These are phyloP conservation scores for Cerastis leucographa DNA, from an alignment of 2,888 invertebrate genomes.

Conservation along the genomic window DNA sequence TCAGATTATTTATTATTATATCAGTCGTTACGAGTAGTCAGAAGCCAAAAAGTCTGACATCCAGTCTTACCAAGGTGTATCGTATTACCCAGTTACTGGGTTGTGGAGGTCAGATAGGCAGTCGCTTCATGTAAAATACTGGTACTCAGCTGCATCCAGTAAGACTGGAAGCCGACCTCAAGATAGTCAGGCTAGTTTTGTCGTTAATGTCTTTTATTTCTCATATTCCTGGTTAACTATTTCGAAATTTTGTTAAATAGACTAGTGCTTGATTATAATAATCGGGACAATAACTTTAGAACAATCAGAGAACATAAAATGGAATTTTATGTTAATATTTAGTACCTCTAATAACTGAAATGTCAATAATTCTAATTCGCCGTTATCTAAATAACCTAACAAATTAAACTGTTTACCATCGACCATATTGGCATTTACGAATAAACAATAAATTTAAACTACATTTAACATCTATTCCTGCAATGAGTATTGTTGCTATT, in stretches of 20 bases:
- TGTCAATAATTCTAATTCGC: constrained; percentile 25
- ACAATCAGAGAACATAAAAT: constrained; percentile 31
- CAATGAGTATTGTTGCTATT: constrained; percentile 66
- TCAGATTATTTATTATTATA: too few relatives aligned
- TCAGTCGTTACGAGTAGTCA: too few relatives aligned
- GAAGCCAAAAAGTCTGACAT: too few relatives aligned
- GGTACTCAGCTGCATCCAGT: too few relatives aligned
- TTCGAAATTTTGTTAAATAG: not conserved
- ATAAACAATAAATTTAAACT: constrained; percentile 69
- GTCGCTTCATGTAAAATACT: too few relatives aligned
- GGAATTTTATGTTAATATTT: constrained; percentile 37
- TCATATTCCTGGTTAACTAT: not conserved
- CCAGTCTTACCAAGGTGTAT: too few relatives aligned
- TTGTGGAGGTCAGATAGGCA: too few relatives aligned
- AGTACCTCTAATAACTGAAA: constrained; percentile 25
- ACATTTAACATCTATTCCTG: constrained; percentile 68
- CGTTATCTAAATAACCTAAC: constrained; percentile 44
- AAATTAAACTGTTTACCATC: constrained; percentile 37
- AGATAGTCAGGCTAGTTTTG: too few relatives aligned
- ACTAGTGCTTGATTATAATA: constrained; percentile 5
- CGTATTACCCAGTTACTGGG: too few relatives aligned
- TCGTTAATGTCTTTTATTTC: not conserved
- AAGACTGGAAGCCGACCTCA: too few relatives aligned
- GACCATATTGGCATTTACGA: constrained; percentile 39
- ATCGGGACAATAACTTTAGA: constrained; percentile 38